Percentiles rank a stretch among this genome's conserved stretches.
Evolutionary conservation across 2,797 vertebrate genomes (phyloP).

Genomic region (Eulemur albifrons): DNA sequence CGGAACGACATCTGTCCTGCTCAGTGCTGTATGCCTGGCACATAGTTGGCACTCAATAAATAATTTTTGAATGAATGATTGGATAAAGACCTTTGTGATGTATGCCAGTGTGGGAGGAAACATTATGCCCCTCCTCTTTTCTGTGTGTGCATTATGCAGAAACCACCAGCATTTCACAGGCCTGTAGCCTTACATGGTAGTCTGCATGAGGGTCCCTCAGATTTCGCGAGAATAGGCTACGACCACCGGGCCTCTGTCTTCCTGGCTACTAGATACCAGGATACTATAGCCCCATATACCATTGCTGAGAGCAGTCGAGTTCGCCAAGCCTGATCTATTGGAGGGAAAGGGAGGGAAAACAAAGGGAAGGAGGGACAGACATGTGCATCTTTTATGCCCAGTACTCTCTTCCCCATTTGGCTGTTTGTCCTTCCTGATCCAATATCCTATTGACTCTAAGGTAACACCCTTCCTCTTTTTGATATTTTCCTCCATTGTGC

Average conservation of each 20-base stretch:
- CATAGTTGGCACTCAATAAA: slow-evolving; percentile 42
- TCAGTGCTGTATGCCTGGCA: neutral
- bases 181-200: neutral
- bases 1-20: neutral
- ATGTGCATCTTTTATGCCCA: neutral
- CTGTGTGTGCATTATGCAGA: neutral
- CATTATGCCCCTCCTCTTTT: neutral
- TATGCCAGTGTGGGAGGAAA: neutral
- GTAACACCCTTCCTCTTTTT: neutral
- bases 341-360: neutral
- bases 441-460: neutral
- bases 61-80: slow-evolving; percentile 35
- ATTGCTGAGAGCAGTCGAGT: neutral
- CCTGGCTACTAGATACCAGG: neutral
- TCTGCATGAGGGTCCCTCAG: neutral
- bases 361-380: neutral
- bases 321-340: neutral
- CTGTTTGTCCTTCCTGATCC: neutral
- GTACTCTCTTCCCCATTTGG: neutral
- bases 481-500: neutral
- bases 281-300: neutral
- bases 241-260: neutral
- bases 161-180: neutral
- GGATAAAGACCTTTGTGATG: slow-evolving; percentile 22
- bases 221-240: neutral